Base-by-base conservation (phyloP, 2,888 invertebrate genomes). In the Trichopria drosophilae region DNA sequence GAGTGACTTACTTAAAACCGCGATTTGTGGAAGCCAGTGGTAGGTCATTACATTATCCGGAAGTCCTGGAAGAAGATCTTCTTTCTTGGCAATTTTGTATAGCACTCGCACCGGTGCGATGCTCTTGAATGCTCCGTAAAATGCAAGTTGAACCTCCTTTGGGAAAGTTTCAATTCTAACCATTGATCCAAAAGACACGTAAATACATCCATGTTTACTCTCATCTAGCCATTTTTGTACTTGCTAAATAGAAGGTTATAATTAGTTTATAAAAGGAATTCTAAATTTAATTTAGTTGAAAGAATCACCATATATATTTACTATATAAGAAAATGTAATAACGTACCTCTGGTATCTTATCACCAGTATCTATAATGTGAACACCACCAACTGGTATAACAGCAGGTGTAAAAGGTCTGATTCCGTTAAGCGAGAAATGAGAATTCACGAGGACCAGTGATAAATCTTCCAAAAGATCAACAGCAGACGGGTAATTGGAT, bases 351-450 rank as follows among this genome's bases (percentile, higher is more conserved):
- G 51, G 52, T 22, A 59, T 40, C 32, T 40, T 26, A 36, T 43
- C 39, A 6, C 22, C 22, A 1, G 47, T 55, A 3, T 66, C 62
- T 3, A 41, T 44, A 4, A 72, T 45, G 29, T 82, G 82, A 42
- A 82, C 63, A 3, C 82, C 82, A 4, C 81, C 82, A 50, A 82
- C 65, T 65, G 82, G 81, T 24, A 82, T 67, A 13, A 82, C 71
- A 40, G 78, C 76, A 1, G 79, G 76, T 0, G 78, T 77, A 41
- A 76, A 58, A 1, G 81, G 76, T 46, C 76, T 78, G 0, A 79
- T 72, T 1, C 81, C 81, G 49, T 78, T 79, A 18, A 82, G 54
- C 4, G 80, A 77, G 57, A 78, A 79, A 68, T 82, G 81, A 15
- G 80, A 79, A 61, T 82, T 82, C 1, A 81, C 72, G 50, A 81